A percentile compares a stretch with the other conserved stretches of the same genome.
Conservation (phyloP, 2,888 invertebrate species). For the Priocnemis perturbator region DNA sequence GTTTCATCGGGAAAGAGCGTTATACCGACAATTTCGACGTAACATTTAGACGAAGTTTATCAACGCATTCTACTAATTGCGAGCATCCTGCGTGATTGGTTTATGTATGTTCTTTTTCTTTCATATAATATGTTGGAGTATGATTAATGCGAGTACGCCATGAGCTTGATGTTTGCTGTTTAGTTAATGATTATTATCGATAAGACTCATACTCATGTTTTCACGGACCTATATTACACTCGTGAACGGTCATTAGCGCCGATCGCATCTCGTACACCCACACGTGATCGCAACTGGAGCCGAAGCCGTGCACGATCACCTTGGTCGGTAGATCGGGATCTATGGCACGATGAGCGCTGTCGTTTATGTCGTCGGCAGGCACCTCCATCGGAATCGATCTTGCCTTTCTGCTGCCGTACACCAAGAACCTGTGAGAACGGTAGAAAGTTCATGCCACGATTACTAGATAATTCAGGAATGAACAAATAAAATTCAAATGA, state of each 20-base stretch:
- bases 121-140: too few relatives aligned
- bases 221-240: constrained; percentile 69
- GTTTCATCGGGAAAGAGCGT: too few relatives aligned
- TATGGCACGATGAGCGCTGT: constrained; percentile 68
- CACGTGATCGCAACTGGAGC: constrained; percentile 91
- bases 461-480: too few relatives aligned
- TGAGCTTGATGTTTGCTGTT: too few relatives aligned
- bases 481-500: background rate
- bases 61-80: too few relatives aligned
- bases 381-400: constrained; percentile 73
- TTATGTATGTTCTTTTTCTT: too few relatives aligned
- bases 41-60: too few relatives aligned
- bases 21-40: too few relatives aligned
- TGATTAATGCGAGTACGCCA: too few relatives aligned
- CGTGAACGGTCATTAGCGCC: constrained; percentile 87
- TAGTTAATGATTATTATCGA: too few relatives aligned
- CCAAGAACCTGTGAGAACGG: constrained; percentile 68
- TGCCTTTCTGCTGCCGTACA: constrained; percentile 71
- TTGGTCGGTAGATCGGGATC: constrained; percentile 79
- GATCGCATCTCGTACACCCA: constrained; percentile 97
- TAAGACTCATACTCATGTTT: background rate
- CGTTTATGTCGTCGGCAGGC: constrained; percentile 70
- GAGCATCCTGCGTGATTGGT: too few relatives aligned
- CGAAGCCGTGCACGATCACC: constrained; percentile 95
- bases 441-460: too few relatives aligned